Percentiles rank a stretch among this genome's conserved stretches.
These are phyloP conservation scores for Malurus alboscapulatus DNA, from an alignment of 2,113 vertebrate species.

Conservation along the genomic window DNA sequence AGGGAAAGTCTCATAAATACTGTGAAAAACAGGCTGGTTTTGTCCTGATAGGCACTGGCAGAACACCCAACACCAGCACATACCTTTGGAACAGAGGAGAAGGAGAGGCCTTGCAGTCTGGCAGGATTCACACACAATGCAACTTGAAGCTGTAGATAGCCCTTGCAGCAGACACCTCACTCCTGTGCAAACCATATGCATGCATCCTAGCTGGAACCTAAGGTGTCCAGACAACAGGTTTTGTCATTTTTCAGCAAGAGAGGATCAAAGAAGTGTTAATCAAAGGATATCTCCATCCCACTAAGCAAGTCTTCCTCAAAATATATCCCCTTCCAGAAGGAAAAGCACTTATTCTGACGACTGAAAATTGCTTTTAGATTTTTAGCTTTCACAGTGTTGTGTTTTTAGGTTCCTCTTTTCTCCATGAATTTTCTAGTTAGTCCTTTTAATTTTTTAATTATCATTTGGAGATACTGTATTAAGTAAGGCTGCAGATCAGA, in stretches of 20 bases:
- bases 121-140: background rate
- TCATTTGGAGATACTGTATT: fast-evolving
- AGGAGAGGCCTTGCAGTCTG: background rate
- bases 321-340: background rate
- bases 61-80: background rate
- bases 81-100: background rate
- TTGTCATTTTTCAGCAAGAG: background rate
- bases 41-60: background rate
- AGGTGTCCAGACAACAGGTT: background rate
- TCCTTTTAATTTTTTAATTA: background rate
- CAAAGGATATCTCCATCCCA: background rate
- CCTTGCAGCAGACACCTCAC: background rate
- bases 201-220: background rate
- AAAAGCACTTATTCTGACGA: background rate
- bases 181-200: background rate
- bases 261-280: background rate
- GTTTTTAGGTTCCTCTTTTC: background rate
- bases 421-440: background rate
- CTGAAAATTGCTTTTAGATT: background rate
- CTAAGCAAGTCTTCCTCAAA: background rate
- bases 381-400: background rate
- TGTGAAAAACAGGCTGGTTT: background rate
- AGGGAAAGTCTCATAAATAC: background rate
- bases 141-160: background rate
- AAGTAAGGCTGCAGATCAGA: background rate